Evolutionary conservation across 2,888 invertebrate species (phyloP), one percentile per base, ranked within the genome.

Genomic region (Andrena haemorrhoa): DNA sequence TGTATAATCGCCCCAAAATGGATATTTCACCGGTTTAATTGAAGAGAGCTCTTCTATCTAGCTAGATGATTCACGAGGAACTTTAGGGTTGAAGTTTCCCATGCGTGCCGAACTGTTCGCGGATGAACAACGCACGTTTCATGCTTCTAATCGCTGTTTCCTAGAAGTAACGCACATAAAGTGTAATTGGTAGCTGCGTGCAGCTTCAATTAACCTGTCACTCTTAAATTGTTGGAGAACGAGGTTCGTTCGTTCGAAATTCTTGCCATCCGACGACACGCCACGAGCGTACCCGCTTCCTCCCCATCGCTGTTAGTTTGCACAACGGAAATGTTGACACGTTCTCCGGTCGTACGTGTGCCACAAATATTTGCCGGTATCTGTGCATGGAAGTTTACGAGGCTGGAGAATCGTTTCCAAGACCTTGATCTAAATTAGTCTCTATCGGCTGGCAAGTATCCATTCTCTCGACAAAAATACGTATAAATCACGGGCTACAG

Each of bases 401-500:
- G 8, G 5, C 71, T 68, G 82, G 78, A 68, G 70, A 58, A 82
- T 75, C 66, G 69, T 49, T 83, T 81, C 74, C 84, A 81, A 81
- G 83, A 84, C 84, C 84, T 84, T 84, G 84, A 81, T 84, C 84
- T 68, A 69, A 84, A 84, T 84, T 84, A 77, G 77, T 56, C 56
- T 56, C 56, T 56, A 74, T 81, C 84, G 65, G 49, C 77, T 84
- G 84, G 84, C 84, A 72, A 60, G 26, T 64, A 23, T 84, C 84
- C 84, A 84, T 75, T 64, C 51, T 8, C 16, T 64, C 63, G 51
- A 35, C 66, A 79, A 83, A 71, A 82, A 75, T 81, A 73, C 82
- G 49, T 60, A 73, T 77, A 82, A 77, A 82, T 82, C 72, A 65
- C 20, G n/a, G 7, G 66, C 35, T 33, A 6, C 49, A 53, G 31